phyloP scores from a whole-genome alignment of 2,888 invertebrate species.

The Acrobasis repandana region DNA sequence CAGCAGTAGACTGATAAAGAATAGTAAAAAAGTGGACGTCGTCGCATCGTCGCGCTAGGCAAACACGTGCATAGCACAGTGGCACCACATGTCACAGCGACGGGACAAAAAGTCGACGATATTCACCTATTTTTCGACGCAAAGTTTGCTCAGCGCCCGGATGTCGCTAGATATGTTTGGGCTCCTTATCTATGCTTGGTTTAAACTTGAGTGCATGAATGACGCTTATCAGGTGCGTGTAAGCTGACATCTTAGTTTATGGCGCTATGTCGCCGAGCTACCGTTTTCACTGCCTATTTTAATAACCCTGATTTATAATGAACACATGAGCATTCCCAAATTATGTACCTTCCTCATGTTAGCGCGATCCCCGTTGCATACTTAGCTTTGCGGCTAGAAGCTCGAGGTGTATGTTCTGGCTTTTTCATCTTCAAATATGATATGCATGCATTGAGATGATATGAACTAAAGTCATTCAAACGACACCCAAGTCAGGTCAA shows the following conservation, averaged over 20 bases:
- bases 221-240: slow-evolving; percentile 66
- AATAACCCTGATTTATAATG: slow-evolving; percentile 38
- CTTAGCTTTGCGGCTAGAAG: too few relatives aligned
- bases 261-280: slow-evolving; percentile 51
- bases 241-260: slow-evolving; percentile 62
- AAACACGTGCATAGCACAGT: slow-evolving; percentile 47
- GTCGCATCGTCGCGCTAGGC: slow-evolving; percentile 25
- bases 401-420: too few relatives aligned
- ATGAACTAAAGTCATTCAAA: too few relatives aligned
- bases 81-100: slow-evolving; percentile 49
- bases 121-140: slow-evolving; percentile 45
- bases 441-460: too few relatives aligned
- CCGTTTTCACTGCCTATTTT: slow-evolving; percentile 46
- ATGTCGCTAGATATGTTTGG: slow-evolving; percentile 64
- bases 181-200: slow-evolving; percentile 56
- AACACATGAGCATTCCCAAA: slow-evolving; percentile 17
- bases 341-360: neutral
- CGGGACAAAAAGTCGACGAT: slow-evolving; percentile 47
- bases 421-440: too few relatives aligned
- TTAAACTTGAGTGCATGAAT: slow-evolving; percentile 56
- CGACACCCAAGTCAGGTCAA: too few relatives aligned
- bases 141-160: slow-evolving; percentile 65
- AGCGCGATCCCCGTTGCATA: too few relatives aligned
- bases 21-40: slow-evolving; percentile 15
- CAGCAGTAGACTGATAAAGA: neutral